Conservation (phyloP, 2,113 vertebrate genomes). For the Odocoileus hemionus region DNA sequence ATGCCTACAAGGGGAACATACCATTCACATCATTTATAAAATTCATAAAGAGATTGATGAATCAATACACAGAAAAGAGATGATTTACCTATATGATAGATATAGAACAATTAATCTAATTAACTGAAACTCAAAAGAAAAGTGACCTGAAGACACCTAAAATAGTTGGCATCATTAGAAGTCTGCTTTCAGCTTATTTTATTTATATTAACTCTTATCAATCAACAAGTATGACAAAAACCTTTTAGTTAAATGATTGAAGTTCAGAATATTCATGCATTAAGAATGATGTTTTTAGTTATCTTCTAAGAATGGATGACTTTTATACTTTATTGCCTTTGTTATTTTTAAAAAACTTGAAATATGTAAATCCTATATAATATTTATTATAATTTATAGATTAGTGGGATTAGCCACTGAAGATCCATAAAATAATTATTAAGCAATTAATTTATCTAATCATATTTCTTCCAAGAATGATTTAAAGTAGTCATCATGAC, state of each 20-base stretch:
- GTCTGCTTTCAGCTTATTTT: neutral
- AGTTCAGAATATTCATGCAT: constrained; percentile 21
- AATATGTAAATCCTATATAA: neutral
- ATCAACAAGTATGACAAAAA: constrained; percentile 37
- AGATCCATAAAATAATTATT: neutral
- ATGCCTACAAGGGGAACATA: constrained; percentile 29
- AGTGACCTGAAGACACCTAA: neutral
- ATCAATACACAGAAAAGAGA: neutral
- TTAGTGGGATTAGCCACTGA: neutral
- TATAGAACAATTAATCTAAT: neutral
- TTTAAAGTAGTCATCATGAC: neutral
- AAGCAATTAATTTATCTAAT: neutral
- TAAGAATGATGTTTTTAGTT: constrained; percentile 21
- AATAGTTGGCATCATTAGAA: neutral
- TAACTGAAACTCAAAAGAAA: neutral
- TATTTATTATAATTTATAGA: neutral
- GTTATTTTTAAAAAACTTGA: neutral
- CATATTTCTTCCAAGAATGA: neutral
- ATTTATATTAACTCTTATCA: constrained; percentile 32
- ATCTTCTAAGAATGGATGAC: neutral
- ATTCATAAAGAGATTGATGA: neutral
- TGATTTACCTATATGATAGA: neutral
- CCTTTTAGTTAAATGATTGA: constrained; percentile 43
- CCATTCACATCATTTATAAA: constrained; percentile 10
- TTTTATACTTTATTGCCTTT: constrained; percentile 18